These are phyloP conservation scores for Penaeus vannamei DNA, from an alignment of 1,140 invertebrate genomes.

Conservation along the genomic window DNA sequence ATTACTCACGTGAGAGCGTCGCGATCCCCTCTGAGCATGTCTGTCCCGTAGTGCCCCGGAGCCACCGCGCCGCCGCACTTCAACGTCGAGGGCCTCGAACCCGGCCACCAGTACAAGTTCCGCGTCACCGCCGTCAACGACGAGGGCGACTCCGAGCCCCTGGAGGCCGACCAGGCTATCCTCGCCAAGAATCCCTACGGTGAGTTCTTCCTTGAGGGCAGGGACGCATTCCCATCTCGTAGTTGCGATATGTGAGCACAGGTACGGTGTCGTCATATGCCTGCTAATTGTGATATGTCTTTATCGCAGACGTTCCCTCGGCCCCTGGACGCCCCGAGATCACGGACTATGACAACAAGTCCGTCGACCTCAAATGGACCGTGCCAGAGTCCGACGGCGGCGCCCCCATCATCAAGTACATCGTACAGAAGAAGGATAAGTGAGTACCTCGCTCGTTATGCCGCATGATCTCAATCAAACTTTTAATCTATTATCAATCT, in stretches of 20 bases:
- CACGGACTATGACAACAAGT: constrained; percentile 93
- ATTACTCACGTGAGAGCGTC: neutral
- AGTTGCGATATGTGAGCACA: no score
- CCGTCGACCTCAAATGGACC: constrained; percentile 94
- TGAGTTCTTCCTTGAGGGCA: constrained; percentile 72
- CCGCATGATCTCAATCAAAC: neutral
- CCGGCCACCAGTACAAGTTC: constrained; percentile 96
- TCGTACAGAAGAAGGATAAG: constrained; percentile 96
- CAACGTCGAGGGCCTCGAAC: constrained; percentile 90
- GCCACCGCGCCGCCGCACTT: constrained; percentile 89
- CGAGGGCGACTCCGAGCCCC: constrained; percentile 95
- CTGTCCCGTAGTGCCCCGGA: constrained; percentile 68
- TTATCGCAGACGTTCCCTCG: constrained; percentile 80
- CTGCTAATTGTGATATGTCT: neutral
- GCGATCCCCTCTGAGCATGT: no score
- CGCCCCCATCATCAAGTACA: constrained; percentile 95
- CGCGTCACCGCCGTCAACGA: constrained; percentile 95
- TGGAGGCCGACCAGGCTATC: constrained; percentile 86
- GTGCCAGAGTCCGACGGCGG: constrained; percentile 94
- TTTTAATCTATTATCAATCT: neutral
- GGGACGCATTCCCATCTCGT: no score
- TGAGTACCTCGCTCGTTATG: constrained; percentile 68
- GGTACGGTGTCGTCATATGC: no score
- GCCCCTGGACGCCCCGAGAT: constrained; percentile 93
- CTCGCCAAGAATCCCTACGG: constrained; percentile 98